A percentile compares a stretch with the other conserved stretches of the same genome.
Conservation (phyloP, 2,888 invertebrate species). For the Aporophyla lueneburgensis region DNA sequence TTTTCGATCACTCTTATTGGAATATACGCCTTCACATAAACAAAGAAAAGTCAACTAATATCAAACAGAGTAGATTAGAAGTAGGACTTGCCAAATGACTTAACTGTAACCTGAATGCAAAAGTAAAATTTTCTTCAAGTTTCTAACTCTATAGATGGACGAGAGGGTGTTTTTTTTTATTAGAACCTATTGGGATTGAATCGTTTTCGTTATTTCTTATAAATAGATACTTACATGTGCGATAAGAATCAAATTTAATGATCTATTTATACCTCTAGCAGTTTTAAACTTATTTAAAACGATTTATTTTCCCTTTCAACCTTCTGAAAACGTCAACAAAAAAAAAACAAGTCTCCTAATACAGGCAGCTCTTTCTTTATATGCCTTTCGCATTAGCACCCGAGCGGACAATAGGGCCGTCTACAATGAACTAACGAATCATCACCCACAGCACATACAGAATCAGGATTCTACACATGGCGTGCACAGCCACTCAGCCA, state of each 20-base stretch:
- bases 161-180: no score
- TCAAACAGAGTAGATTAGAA: not conserved
- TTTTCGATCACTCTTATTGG: not conserved
- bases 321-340: constrained; percentile 28
- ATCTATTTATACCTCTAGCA: not conserved
- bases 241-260: not conserved
- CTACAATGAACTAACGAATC: constrained; percentile 73
- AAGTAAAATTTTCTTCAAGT: not conserved
- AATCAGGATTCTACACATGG: constrained; percentile 82
- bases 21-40: no score
- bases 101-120: not conserved
- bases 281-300: not conserved
- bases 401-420: constrained; percentile 65
- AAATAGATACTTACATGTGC: no score
- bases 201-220: not conserved
- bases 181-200: no score
- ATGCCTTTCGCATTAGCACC: constrained; percentile 69
- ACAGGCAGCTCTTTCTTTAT: constrained; percentile 52
- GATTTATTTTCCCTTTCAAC: not conserved
- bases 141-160: not conserved
- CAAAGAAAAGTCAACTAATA: not conserved
- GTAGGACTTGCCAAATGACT: not conserved
- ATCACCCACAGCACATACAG: constrained; percentile 79
- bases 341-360: constrained; percentile 46
- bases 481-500: constrained; percentile 73